phyloP scores from a whole-genome alignment of 1,140 invertebrate species.

The Drosophila varians region DNA sequence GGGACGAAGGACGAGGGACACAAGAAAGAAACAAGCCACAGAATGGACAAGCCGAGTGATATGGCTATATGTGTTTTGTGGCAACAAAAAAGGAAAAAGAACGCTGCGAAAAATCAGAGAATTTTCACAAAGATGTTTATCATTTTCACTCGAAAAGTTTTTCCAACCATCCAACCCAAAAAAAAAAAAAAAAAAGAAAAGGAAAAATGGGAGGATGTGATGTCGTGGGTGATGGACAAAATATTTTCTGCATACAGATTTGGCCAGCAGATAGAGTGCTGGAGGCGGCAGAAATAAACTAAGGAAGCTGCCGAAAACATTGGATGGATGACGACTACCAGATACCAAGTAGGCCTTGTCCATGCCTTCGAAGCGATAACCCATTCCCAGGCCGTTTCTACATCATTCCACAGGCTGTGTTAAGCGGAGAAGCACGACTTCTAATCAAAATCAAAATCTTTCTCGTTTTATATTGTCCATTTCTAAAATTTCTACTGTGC shows the following conservation, averaged over 20 bases:
- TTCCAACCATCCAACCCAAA: constrained; percentile 1
- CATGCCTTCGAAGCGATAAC: not conserved
- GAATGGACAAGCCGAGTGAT: constrained; percentile 45
- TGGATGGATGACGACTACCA: not conserved
- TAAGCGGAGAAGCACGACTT: not conserved
- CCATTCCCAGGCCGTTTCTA: not conserved
- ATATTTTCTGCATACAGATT: constrained; percentile 82
- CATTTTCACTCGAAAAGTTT: constrained; percentile 66
- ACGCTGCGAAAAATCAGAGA: constrained; percentile 70
- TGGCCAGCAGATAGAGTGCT: constrained; percentile 72
- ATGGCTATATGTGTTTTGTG: constrained; percentile 24
- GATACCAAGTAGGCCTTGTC: not conserved
- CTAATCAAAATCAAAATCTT: not conserved
- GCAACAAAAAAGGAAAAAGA: constrained; percentile 3
- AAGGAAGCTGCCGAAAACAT: constrained; percentile 3
- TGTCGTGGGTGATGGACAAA: constrained; percentile 57
- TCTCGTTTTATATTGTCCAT: too few species aligned
- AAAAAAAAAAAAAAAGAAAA: not conserved
- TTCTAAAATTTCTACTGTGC: too few species aligned
- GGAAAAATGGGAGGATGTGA: not conserved
- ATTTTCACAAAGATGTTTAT: constrained; percentile 75
- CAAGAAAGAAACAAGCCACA: constrained; percentile 46
- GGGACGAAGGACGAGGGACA: constrained; percentile 11
- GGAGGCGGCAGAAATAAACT: constrained; percentile 34
- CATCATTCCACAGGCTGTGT: not conserved